These are phyloP conservation scores for Camelus bactrianus DNA, from an alignment of 2,113 vertebrate species.

Conservation along the genomic window DNA sequence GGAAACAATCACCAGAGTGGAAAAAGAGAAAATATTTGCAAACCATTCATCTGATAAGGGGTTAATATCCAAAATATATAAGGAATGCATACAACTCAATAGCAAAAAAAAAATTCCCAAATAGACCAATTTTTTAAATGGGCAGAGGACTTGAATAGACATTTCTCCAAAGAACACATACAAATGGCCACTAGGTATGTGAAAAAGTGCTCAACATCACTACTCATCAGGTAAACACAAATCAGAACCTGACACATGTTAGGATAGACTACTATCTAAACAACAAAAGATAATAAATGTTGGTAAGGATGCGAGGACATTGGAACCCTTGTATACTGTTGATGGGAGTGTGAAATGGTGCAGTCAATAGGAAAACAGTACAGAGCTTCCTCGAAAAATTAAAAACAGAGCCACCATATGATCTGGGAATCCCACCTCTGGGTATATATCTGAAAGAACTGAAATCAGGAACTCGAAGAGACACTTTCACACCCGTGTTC, in stretches of 20 bases:
- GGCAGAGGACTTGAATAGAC: not conserved
- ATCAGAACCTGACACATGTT: not conserved
- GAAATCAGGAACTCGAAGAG: not conserved
- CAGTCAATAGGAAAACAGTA: not conserved
- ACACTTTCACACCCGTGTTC: not conserved
- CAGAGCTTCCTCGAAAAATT: not conserved
- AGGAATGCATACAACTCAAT: not conserved
- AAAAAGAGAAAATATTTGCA: not conserved
- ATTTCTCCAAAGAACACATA: not conserved
- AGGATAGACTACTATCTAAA: not conserved
- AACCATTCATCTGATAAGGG: not conserved
- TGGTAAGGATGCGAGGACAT: not conserved
- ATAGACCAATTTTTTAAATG: not conserved
- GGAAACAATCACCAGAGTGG: not conserved
- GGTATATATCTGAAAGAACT: not conserved
- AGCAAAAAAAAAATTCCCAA: not conserved
- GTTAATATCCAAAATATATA: not conserved
- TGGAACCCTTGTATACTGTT: not conserved
- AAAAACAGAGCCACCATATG: not conserved
- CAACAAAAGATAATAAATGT: not conserved
- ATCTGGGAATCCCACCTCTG: not conserved
- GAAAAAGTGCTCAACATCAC: not conserved
- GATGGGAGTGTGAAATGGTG: not conserved
- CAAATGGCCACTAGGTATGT: not conserved
- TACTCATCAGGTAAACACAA: not conserved